A percentile compares a stretch with the other conserved stretches of the same genome.
These are phyloP conservation scores for Chroicocephalus ridibundus DNA, from an alignment of 2,113 vertebrate genomes.

Conservation along the genomic window DNA sequence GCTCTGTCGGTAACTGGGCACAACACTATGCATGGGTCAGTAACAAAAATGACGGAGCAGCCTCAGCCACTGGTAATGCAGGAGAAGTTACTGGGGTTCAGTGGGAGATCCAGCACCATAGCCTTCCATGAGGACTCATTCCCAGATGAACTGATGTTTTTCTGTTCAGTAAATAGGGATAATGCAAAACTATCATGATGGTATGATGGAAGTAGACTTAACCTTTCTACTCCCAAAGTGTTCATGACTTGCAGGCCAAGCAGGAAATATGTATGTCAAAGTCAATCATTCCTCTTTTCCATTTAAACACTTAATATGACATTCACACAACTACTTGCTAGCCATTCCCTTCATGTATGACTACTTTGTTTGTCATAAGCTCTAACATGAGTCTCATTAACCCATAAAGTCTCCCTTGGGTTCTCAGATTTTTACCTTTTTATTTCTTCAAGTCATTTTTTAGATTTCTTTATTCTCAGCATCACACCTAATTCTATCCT, in stretches of 20 bases:
- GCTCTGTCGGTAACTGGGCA: background rate
- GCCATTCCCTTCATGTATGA: background rate
- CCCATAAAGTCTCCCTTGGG: background rate
- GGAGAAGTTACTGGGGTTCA: background rate
- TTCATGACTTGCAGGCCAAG: background rate
- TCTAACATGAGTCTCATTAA: background rate
- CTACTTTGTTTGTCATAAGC: background rate
- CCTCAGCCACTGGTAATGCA: background rate
- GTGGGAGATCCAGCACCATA: background rate
- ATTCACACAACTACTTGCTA: background rate
- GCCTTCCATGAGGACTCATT: background rate
- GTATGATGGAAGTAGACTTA: background rate
- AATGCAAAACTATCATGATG: background rate
- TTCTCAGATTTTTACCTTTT: background rate
- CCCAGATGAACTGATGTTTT: background rate
- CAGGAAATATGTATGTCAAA: background rate
- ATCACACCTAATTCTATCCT: background rate
- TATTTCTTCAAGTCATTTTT: background rate
- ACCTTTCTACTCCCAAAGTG: background rate
- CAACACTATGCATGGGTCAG: accelerated
- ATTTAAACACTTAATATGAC: background rate
- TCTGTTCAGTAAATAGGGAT: background rate
- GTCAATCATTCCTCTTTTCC: background rate
- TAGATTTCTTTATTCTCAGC: background rate
- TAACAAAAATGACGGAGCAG: background rate